phyloP scores from a whole-genome alignment of 2,113 vertebrate genomes.

The Nannospalax galili region DNA sequence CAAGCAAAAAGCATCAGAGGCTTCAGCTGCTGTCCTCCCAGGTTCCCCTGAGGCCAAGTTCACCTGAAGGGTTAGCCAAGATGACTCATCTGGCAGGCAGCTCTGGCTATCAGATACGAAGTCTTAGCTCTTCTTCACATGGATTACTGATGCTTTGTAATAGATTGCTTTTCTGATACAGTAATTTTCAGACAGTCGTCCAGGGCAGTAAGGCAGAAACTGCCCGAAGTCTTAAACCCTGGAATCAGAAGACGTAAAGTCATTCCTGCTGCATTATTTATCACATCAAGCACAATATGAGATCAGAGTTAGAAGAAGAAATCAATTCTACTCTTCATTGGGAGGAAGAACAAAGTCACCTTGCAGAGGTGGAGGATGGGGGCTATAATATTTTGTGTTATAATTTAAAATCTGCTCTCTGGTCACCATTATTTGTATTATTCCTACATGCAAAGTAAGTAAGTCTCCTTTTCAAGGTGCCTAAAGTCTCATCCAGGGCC shows the following conservation, averaged over 20 bases:
- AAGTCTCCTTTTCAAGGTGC: neutral
- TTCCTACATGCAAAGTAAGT: neutral
- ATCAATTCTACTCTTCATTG: neutral
- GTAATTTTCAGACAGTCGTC: neutral
- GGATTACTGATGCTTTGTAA: neutral
- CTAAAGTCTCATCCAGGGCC: neutral
- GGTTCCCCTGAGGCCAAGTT: neutral
- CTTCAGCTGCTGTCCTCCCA: neutral
- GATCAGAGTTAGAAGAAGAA: constrained; percentile 52
- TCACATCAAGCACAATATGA: neutral
- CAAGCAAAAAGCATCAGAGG: neutral
- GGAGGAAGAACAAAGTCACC: constrained; percentile 23
- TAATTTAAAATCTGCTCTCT: neutral
- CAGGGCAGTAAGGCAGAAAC: neutral
- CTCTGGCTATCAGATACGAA: neutral
- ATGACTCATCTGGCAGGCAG: too few relatives aligned
- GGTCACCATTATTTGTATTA: neutral
- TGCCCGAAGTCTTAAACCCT: neutral
- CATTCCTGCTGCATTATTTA: constrained; percentile 53
- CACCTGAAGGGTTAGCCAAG: neutral
- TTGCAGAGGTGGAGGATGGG: neutral
- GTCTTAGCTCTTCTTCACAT: neutral
- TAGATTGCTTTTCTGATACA: neutral
- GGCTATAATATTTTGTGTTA: neutral
- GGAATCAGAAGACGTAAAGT: constrained; percentile 10